phyloP scores from a whole-genome alignment of 2,888 invertebrate genomes.

The Tipula helvola region DNA sequence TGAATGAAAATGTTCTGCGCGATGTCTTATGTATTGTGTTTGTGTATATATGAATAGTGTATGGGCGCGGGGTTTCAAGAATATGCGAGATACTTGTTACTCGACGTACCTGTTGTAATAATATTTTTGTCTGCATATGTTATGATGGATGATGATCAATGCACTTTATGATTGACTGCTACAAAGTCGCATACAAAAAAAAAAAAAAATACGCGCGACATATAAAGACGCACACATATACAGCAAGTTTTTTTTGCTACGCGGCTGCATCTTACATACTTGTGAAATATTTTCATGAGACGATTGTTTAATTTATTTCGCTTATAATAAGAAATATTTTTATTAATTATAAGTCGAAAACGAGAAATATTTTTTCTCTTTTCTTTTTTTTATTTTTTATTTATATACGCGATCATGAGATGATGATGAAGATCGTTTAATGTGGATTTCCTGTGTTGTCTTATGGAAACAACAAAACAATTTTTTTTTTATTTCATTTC shows the following conservation, averaged over 20 bases:
- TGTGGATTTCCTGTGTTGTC: background rate
- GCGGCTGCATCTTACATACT: background rate
- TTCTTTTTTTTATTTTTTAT: background rate
- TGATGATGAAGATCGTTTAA: slow-evolving; percentile 4
- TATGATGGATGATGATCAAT: background rate
- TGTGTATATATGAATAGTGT: background rate
- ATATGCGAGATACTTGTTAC: background rate
- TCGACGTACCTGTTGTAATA: background rate
- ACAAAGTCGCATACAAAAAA: background rate
- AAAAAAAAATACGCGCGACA: background rate
- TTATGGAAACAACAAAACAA: background rate
- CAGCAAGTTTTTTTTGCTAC: background rate
- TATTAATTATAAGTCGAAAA: background rate
- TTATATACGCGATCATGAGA: background rate
- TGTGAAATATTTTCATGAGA: background rate
- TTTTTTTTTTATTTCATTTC: background rate
- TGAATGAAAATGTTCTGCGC: background rate
- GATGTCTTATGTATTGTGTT: background rate
- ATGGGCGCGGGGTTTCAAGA: too few relatives aligned
- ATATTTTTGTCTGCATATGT: background rate
- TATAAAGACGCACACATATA: background rate
- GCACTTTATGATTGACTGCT: background rate
- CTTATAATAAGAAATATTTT: background rate
- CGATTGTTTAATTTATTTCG: background rate
- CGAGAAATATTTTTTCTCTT: background rate